These are phyloP conservation scores for Eupithecia abbreviata DNA, from an alignment of 2,888 invertebrate species.

Conservation along the genomic window DNA sequence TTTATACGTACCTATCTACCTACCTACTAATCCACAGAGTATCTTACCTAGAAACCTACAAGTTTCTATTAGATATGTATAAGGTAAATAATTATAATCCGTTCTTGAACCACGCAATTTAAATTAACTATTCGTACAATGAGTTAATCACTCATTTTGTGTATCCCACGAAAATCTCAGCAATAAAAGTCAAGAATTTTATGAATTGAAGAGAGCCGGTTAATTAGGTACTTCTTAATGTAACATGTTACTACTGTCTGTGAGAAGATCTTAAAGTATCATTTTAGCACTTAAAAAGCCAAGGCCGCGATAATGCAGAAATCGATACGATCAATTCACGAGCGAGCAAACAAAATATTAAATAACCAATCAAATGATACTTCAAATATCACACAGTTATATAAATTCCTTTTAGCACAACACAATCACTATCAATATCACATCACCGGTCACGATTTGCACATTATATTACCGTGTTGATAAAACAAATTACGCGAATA, in stretches of 20 bases:
- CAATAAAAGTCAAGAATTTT: conserved; percentile 32
- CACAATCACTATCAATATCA: conserved; percentile 50
- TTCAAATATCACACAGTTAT: conserved; percentile 38
- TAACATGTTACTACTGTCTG: conserved; percentile 48
- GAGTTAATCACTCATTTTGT: conserved; percentile 19
- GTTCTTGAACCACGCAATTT: conserved; percentile 25
- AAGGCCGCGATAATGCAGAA: conserved; percentile 49
- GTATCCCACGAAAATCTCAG: conserved; percentile 26
- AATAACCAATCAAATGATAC: conserved; percentile 35
- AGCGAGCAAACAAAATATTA: conserved; percentile 38
- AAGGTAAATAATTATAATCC: conserved; percentile 23
- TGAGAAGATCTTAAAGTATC: conserved; percentile 59
- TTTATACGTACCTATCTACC: neutral
- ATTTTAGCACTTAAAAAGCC: conserved; percentile 59
- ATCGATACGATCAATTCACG: conserved; percentile 46
- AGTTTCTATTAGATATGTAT: conserved; percentile 4
- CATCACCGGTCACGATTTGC: conserved; percentile 50
- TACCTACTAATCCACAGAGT: conserved; percentile 2
- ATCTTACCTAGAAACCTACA: neutral
- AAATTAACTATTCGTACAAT: conserved; percentile 20
- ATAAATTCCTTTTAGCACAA: conserved; percentile 32
- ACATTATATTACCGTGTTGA: conserved; percentile 20
- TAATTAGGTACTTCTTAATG: conserved; percentile 49
- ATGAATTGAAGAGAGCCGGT: conserved; percentile 48
- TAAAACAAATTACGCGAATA: conserved; percentile 37